phyloP scores from a whole-genome alignment of 2,113 vertebrate species.

The Meles meles region DNA sequence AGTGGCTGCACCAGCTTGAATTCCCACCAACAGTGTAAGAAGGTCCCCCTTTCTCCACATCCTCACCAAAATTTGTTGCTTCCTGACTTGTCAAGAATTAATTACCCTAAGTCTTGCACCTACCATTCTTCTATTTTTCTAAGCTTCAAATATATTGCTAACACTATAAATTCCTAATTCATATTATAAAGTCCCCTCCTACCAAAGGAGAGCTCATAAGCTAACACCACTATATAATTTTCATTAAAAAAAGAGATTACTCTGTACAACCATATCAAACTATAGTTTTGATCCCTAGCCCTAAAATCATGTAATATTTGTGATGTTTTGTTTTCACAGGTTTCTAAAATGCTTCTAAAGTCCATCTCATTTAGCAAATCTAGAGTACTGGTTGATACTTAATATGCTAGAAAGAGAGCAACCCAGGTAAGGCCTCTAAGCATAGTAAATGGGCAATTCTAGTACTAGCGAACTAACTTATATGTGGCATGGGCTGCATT shows the following conservation, averaged over 20 bases:
- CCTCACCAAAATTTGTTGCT: no score
- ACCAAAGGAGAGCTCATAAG: neutral
- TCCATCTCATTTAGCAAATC: neutral
- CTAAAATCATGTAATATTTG: constrained; percentile 3
- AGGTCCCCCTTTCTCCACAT: no score
- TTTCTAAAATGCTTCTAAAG: neutral
- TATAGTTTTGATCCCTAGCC: neutral
- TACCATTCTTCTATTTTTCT: neutral
- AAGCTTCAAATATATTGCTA: neutral
- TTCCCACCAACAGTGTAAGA: no score
- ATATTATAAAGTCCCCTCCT: neutral
- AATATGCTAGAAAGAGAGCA: neutral
- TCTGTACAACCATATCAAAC: neutral
- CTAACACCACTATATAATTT: neutral
- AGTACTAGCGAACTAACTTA: neutral
- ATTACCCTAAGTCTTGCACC: neutral
- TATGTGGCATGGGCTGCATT: neutral
- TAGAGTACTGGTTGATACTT: neutral
- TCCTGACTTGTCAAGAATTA: neutral
- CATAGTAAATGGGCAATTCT: neutral
- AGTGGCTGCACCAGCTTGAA: no score
- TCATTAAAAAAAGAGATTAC: neutral
- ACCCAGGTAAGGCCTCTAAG: neutral
- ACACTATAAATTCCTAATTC: neutral
- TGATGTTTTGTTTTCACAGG: neutral